Base-by-base conservation (phyloP, 2,113 vertebrate species). In the Pardalotus punctatus region DNA sequence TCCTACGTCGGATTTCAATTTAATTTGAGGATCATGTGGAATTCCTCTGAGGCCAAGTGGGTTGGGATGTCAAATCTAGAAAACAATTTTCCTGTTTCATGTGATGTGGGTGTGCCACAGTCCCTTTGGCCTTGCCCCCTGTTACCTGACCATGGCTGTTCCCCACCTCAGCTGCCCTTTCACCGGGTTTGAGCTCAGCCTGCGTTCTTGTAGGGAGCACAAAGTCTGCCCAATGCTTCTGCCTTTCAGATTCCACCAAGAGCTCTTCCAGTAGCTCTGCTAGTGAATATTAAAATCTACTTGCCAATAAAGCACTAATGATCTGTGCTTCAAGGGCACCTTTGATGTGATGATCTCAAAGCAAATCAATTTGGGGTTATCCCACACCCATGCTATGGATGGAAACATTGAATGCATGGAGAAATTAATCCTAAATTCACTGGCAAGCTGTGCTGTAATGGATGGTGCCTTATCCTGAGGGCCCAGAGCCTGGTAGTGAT, bases 271-370 rank as follows among this genome's bases (percentile, higher is more conserved):
- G 71, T 14, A 82, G 70, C 67, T 82, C 65, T 86, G 54, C 61
- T 40, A 43, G 48, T 54, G 50, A 58, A 82, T 45, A 87, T 80
- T 66, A 85, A 90, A 93, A 74, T 62, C 58, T 58, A 18, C 57
- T 82, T 87, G 67, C 66, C 82, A 93, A 91, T 88, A 78, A 85
- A 93, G 73, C 80, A 22, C 40, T 77, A 80, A 87, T 47, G 73
- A 58, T 94, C 84, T 84, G 23, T 61, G 81, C 84, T 95, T 93
- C 82, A 91, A 92, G 81, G 77, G 67, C 35, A 87, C 25, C 86
- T 97, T 97, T 95, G 83, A 93, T 96, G 88, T 64, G 42, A 93
- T 91, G 85, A 86, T 91, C 86, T 92, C 91, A 88, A 96, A 95
- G 64, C 33, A 64, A 94, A 93, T 95, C 58, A 82, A 17, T 87